Evolutionary conservation across 1,140 invertebrate species (phyloP), one percentile per base, ranked within the genome.

Genomic region (Littorina saxatilis): DNA sequence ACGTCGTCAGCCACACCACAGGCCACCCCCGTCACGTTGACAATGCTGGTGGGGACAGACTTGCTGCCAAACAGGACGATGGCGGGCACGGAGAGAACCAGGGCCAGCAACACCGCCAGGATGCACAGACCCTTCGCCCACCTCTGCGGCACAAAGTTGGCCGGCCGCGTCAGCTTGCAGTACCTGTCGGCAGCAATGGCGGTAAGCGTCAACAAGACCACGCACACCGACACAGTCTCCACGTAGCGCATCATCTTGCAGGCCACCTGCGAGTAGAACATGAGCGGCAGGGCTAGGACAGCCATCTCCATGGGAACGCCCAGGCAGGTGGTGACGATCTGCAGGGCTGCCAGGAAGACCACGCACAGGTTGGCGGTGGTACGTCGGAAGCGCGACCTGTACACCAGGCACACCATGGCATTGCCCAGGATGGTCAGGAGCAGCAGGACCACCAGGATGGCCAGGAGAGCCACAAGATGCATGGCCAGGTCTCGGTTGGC

Each of bases 211-310:
- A 78, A 39, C 76, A 78, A 37, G 17, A 40, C 55, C 35, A 66
- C 58, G n/a, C 55, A 78, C 76, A 78, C 76, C 15, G 55, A 61
- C 17, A 20, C 39, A 15, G 76, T 78, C 76, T 78, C 76, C 55
- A 78, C 76, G 55, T 40, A 78, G 27, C 76, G 76, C 76, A 37
- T 58, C 32, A 78, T 5, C 37, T 78, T 78, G 76, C 76, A 78
- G 52, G 76, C 76, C 5, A 43, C 52, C 15, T 52, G 50, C n/a
- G 76, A 78, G 52, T 29, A 0, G 58, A 58, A 78, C 35, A 66
- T 23, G 13, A 78, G 55, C 20, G 76, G 76, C 52, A 78, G 76
- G n/a, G 76, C 55, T 58, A 78, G 32, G 32, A 78, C 58, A 35
- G 76, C 52, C 39, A 63, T 43, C 76, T 78, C 76, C 76, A 78